Base-by-base conservation (phyloP, 1,140 invertebrate species). In the Lucilia sericata region DNA sequence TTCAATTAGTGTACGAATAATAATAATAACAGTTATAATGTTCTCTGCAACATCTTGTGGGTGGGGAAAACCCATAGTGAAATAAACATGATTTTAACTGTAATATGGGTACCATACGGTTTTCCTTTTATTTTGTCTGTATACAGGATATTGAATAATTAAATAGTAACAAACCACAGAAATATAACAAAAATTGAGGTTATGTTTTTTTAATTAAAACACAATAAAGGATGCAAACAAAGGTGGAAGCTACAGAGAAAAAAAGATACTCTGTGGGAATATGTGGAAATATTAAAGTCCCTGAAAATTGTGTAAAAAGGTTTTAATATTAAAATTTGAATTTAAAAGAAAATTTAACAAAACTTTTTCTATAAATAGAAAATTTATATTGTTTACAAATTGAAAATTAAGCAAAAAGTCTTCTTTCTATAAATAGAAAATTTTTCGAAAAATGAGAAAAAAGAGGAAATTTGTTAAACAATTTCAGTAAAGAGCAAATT, bases 1-100 rank as follows among this genome's bases (percentile, higher is more conserved):
- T 49, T 80, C 76, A 80, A 80, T 80, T 80, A 80, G 76, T 80
- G 13, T 80, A 80, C 76, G 49, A 80, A 80, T 80, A 80, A 80
- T 10, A 42, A 42, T 42, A 36, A 42, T 47, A 42, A 17, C 17
- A 78, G 42, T 42, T n/a, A 47, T 78, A 78, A 78, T 78, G 75
- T 42, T 42, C 42, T 42, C 36, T 36, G 0, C 7, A 42, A 42
- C 42, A 42, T 55, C 7, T 25, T 70, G 25, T 30, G 65, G 21
- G n/a, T n/a, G n/a, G n/a, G n/a, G 65, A 9, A 70, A 70, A 10
- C 55, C 65, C 76, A 49, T 10, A 49, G 9, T 51, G 34, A 36
- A 80, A 80, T 51, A n/a, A 13, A 19, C 10, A 49, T 17, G 34
- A 47, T n/a, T 2, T 14, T 47, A 7, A 19, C 17, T 47, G 17